Base-by-base conservation (phyloP, 2,113 vertebrate species). In the Antigone vipio region DNA sequence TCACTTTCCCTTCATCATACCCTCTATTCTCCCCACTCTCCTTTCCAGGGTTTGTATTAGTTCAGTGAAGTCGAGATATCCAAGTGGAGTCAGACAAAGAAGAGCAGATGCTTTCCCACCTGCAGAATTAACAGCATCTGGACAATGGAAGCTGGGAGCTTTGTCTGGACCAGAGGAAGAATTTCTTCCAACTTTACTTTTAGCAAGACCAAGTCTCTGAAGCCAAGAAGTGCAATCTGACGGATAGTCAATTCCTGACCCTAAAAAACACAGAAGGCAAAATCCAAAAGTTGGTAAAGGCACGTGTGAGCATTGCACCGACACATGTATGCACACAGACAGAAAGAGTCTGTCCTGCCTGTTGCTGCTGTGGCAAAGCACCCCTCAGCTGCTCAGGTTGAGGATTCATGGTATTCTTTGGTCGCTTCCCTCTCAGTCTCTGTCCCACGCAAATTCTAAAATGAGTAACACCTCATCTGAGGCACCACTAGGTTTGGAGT, bases 101-200 rank as follows among this genome's bases (percentile, higher is more conserved):
- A 90, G 35, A 71, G 11, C 32, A 85, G 69, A 83, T 56, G 45
- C 10, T 71, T 44, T 21, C 97, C 47, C 77, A 98, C 99, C 99
- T 99, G 99, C 78, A 99, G 98, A 91, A 99, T 96, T 63, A 99
- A 98, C 89, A 99, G 97, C 99, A 99, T 99, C 98, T 99, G 99
- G 60, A 99, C 98, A 58, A 99, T 98, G 71, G 99, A 97, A 2
- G 99, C 97, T 26, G 99, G 99, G 9, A 98, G 64, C 30, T 96
- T 96, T 63, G 97, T 94, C 69, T 87, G 98, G 6, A 97, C 82
- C 66, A 97, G 86, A n/a, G 98, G 96, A 94, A 99, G 97, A 90
- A 98, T 91, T 22, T 98, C 98, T 34, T 98, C 98, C 94, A 99
- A 95, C 90, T 98, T 98, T 64, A 99, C 98, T 97, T 99, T 99